A percentile compares a stretch with the other conserved stretches of the same genome.
Conservation (phyloP, 1,140 invertebrate species). For the Aphaenogaster floridana region DNA sequence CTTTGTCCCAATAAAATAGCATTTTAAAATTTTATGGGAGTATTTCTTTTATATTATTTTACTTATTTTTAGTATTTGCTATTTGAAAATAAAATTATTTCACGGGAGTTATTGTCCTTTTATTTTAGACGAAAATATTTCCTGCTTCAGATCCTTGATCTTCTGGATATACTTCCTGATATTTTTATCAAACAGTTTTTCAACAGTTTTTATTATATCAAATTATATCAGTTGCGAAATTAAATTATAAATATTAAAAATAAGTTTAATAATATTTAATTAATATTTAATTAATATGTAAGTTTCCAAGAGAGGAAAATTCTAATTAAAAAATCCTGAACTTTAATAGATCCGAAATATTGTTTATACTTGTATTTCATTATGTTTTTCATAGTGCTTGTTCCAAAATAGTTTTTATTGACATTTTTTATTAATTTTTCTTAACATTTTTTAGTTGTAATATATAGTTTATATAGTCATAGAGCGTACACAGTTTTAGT, state of each 20-base stretch:
- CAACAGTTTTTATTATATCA: background rate
- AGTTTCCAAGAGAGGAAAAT: background rate
- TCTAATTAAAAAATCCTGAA: background rate
- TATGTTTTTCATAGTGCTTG: too few species aligned
- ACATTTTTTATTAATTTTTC: too few species aligned
- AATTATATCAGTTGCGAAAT: background rate
- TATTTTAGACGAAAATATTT: conserved; percentile 15
- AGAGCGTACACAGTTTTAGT: background rate
- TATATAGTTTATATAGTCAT: too few species aligned
- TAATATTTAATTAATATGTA: background rate
- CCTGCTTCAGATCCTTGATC: background rate
- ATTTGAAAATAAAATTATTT: conserved; percentile 11
- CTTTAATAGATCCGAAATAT: too few species aligned
- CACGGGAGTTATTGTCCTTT: background rate
- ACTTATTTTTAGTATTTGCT: background rate
- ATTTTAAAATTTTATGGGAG: background rate
- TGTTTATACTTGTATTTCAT: too few species aligned
- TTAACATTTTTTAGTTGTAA: too few species aligned
- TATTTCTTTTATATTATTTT: background rate
- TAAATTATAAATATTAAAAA: background rate
- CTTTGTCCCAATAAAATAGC: background rate
- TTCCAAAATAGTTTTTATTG: too few species aligned
- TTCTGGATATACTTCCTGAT: background rate
- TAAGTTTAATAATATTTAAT: background rate
- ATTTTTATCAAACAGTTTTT: background rate